Evolutionary conservation across 2,888 invertebrate genomes (phyloP).

Genomic region (Pherbina coryleti): DNA sequence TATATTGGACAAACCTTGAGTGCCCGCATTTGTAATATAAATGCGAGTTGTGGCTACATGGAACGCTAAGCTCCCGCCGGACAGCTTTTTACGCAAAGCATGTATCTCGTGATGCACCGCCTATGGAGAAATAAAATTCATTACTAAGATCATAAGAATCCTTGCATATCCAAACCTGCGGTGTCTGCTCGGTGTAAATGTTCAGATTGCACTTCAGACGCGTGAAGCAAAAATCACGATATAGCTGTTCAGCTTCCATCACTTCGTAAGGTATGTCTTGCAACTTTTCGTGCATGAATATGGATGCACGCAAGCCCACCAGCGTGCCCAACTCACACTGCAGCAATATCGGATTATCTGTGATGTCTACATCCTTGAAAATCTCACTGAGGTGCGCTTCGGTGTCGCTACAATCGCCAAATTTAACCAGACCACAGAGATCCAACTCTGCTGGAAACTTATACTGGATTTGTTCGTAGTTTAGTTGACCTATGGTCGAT

Average conservation of each 20-base stretch:
- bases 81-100: constrained; percentile 77
- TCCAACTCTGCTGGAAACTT: constrained; percentile 83
- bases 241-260: constrained; percentile 75
- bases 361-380: constrained; percentile 80
- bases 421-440: constrained; percentile 80
- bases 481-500: constrained; percentile 71
- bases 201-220: constrained; percentile 77
- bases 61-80: constrained; percentile 81
- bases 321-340: constrained; percentile 72
- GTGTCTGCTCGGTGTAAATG: constrained; percentile 74
- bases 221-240: constrained; percentile 79
- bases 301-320: constrained; percentile 75
- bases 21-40: constrained; percentile 74
- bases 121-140: constrained; percentile 44
- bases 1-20: constrained; percentile 50
- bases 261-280: constrained; percentile 77
- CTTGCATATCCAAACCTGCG: constrained; percentile 51
- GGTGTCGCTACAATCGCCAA: constrained; percentile 74
- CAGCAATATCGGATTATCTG: constrained; percentile 82
- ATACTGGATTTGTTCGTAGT: constrained; percentile 71
- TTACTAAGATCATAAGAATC: neutral
- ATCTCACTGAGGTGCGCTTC: constrained; percentile 76
- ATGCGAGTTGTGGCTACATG: constrained; percentile 76
- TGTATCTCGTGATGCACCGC: constrained; percentile 76
- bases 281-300: constrained; percentile 80